Conservation (phyloP, 1,140 invertebrate species). For the Camponotus pennsylvanicus region DNA sequence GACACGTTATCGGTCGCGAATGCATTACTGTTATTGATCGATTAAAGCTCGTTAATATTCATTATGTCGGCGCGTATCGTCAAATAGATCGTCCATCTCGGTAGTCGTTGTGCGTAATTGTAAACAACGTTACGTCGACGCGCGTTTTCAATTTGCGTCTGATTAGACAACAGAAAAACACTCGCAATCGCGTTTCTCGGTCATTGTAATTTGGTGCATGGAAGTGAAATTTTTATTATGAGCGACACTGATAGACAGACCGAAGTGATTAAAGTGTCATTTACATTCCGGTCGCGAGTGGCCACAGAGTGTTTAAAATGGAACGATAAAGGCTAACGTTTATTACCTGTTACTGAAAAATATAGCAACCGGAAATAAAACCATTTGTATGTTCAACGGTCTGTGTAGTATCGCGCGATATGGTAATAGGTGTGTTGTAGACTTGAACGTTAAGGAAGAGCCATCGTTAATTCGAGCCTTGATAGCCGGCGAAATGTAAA, state of each 20-base stretch:
- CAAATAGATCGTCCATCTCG: slow-evolving; percentile 14
- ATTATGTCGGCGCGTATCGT: slow-evolving; percentile 31
- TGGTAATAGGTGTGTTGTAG: slow-evolving; percentile 58
- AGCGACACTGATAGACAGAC: slow-evolving; percentile 35
- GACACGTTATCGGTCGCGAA: slow-evolving; percentile 34
- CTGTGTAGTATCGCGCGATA: slow-evolving; percentile 66
- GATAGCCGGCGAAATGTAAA: slow-evolving; percentile 65
- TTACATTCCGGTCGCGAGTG: slow-evolving; percentile 66
- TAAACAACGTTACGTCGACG: slow-evolving; percentile 17
- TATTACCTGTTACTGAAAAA: slow-evolving; percentile 73
- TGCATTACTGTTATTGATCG: slow-evolving; percentile 44
- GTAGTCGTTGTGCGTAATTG: slow-evolving; percentile 21
- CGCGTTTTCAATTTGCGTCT: slow-evolving; percentile 5
- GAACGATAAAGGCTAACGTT: slow-evolving; percentile 72
- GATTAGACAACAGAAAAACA: background rate
- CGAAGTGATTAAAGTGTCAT: slow-evolving; percentile 58
- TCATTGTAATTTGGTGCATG: slow-evolving; percentile 9
- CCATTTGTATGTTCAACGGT: slow-evolving; percentile 74
- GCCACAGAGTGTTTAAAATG: slow-evolving; percentile 65
- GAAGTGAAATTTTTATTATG: slow-evolving; percentile 51
- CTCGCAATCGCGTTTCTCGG: background rate
- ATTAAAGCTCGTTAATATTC: slow-evolving; percentile 63
- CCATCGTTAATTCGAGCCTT: slow-evolving; percentile 62
- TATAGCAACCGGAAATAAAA: slow-evolving; percentile 73
- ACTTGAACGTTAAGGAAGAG: slow-evolving; percentile 58